phyloP scores from a whole-genome alignment of 2,797 vertebrate genomes.

The Gymnothorax reevesii region DNA sequence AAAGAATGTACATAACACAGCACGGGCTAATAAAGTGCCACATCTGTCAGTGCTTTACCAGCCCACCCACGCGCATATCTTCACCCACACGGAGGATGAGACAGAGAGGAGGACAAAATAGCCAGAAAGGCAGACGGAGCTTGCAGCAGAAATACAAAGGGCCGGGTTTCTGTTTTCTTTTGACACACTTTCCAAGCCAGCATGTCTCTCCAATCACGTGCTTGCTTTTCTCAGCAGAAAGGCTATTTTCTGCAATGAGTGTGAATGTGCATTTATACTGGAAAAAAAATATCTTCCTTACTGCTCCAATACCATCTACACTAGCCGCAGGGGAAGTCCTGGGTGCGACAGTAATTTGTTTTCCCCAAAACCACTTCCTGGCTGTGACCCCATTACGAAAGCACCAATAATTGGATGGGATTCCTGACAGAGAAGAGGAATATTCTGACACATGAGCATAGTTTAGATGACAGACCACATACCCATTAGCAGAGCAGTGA shows the following conservation, averaged over 20 bases:
- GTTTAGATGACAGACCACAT: slow-evolving; percentile 10
- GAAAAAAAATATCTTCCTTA: neutral
- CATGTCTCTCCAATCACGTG: neutral
- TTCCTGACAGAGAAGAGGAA: slow-evolving; percentile 8
- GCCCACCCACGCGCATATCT: neutral
- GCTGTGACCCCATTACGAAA: neutral
- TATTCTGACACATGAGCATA: neutral
- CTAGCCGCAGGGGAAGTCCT: slow-evolving; percentile 2
- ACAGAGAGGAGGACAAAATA: neutral
- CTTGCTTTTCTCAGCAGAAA: neutral
- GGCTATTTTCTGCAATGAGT: neutral
- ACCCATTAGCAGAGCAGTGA: slow-evolving; percentile 37
- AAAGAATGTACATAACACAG: neutral
- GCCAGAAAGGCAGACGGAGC: neutral
- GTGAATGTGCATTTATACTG: neutral
- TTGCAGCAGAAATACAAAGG: neutral
- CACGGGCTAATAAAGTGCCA: neutral
- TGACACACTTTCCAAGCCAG: neutral
- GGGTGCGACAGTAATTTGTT: slow-evolving; percentile 7
- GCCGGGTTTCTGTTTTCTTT: neutral
- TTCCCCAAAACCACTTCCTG: slow-evolving; percentile 19
- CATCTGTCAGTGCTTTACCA: neutral
- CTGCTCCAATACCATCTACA: neutral
- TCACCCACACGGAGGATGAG: neutral
- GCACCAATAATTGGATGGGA: neutral